A percentile compares a stretch with the other conserved stretches of the same genome.
Conservation (phyloP, 2,113 vertebrate genomes). For the Ictalurus furcatus region DNA sequence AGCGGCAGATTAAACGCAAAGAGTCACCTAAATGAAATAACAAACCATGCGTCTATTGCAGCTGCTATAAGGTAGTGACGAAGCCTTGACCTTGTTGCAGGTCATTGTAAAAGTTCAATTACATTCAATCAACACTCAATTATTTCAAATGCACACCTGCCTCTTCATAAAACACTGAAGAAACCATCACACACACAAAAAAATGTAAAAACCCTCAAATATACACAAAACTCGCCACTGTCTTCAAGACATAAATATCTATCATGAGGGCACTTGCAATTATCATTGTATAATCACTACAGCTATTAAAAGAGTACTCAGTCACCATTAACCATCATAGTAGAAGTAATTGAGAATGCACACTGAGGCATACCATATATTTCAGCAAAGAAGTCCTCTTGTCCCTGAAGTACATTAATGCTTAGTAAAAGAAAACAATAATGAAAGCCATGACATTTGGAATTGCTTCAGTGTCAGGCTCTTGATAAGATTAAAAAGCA, state of each 20-base stretch:
- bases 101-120: slow-evolving; percentile 56
- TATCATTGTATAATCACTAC: slow-evolving; percentile 72
- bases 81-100: slow-evolving; percentile 50
- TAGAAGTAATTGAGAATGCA: slow-evolving; percentile 66
- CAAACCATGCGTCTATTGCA: slow-evolving; percentile 55
- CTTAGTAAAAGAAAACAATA: slow-evolving; percentile 38
- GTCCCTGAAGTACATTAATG: slow-evolving; percentile 59
- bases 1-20: slow-evolving; percentile 37
- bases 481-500: slow-evolving; percentile 51
- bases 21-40: slow-evolving; percentile 39
- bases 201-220: slow-evolving; percentile 51
- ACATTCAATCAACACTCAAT: slow-evolving; percentile 68
- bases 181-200: slow-evolving; percentile 57
- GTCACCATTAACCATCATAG: slow-evolving; percentile 70
- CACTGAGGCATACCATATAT: slow-evolving; percentile 69
- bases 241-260: slow-evolving; percentile 68
- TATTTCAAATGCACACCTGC: slow-evolving; percentile 50
- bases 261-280: slow-evolving; percentile 74
- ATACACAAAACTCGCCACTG: slow-evolving; percentile 65
- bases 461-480: slow-evolving; percentile 56
- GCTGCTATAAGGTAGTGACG: slow-evolving; percentile 45
- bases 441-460: slow-evolving; percentile 42
- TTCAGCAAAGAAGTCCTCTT: slow-evolving; percentile 57
- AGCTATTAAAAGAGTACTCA: slow-evolving; percentile 67
- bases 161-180: slow-evolving; percentile 58